phyloP scores from a whole-genome alignment of 2,797 vertebrate genomes.

The Clarias pachynema region DNA sequence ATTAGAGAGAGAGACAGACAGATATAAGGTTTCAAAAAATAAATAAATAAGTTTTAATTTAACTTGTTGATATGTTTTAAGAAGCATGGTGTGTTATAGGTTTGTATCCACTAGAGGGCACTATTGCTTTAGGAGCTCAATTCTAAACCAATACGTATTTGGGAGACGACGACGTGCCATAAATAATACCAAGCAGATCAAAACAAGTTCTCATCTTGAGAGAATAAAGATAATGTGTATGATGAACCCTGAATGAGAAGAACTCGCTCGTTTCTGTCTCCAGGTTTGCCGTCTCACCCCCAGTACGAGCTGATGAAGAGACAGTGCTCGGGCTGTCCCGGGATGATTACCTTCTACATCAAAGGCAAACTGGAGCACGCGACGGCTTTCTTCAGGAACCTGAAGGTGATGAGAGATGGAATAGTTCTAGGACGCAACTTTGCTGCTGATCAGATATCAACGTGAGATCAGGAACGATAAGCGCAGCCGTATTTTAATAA shows the following conservation, averaged over 20 bases:
- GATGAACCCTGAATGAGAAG: neutral
- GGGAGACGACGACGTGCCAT: no score
- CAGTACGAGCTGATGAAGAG: conserved; percentile 83
- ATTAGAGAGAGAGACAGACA: neutral
- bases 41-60: neutral
- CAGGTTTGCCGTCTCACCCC: conserved; percentile 89
- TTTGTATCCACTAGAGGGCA: conserved; percentile 17
- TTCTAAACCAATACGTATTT: neutral
- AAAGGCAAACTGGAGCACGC: conserved; percentile 84
- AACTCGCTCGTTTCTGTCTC: neutral
- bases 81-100: neutral
- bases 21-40: neutral
- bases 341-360: conserved; percentile 90
- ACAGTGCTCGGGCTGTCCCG: conserved; percentile 87
- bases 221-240: neutral
- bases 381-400: conserved; percentile 79
- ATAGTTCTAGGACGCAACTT: neutral
- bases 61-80: neutral
- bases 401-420: conserved; percentile 81
- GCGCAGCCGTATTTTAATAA: no score
- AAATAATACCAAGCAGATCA: neutral
- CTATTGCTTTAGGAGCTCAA: neutral
- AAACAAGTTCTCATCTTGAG: neutral
- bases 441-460: neutral
- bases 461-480: neutral